Base-by-base conservation (phyloP, 2,113 vertebrate genomes). In the Bostrychus sinensis region DNA sequence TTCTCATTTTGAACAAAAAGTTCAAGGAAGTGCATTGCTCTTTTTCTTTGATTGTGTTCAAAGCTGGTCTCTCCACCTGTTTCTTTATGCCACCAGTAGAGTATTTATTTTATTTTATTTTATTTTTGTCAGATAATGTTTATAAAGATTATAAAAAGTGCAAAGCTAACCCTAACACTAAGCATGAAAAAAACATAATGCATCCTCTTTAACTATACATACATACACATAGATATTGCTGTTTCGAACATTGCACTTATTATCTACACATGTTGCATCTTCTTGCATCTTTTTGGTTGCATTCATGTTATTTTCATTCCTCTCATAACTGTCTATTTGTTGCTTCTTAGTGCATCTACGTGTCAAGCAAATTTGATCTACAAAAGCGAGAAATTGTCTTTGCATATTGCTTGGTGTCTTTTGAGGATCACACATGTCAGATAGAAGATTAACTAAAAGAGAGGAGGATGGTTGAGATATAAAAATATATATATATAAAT, bases 371-470 rank as follows among this genome's bases (percentile, higher is more conserved):
- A 28, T 51, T 28, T 9, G 7, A 28, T 28, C 25, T 51, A 28
- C 16, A 30, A 51, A n/a, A 14, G 22, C 23, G 23, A 51, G 12
- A 26, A 30, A 51, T 51, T 16, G 13, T 13, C 20, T 48, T 26
- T 48, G 22, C 22, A 50, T 25, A 7, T 20, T 25, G 11, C 12
- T 48, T 3, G 3, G 19, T 4, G 12, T 8, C 30, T 32, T 32
- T 8, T 7, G 30, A 32, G 30, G 30, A 2, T 48, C 66, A 73
- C 60, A 76, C 67, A 66, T 66, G 56, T 61, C 45, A 59, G 73
- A 69, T 43, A 66, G 53, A 71, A 70, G 60, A 51, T 62, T 59
- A 67, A 61, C 48, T 34, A 72, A 75, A 58, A 70, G 7, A 3
- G 42, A 54, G 56, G 73, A 61, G 13, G 0, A 2, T 3, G 6